Percentiles rank a stretch among this genome's conserved stretches.
Conservation (phyloP, 2,113 vertebrate genomes). For the Propithecus coquereli region DNA sequence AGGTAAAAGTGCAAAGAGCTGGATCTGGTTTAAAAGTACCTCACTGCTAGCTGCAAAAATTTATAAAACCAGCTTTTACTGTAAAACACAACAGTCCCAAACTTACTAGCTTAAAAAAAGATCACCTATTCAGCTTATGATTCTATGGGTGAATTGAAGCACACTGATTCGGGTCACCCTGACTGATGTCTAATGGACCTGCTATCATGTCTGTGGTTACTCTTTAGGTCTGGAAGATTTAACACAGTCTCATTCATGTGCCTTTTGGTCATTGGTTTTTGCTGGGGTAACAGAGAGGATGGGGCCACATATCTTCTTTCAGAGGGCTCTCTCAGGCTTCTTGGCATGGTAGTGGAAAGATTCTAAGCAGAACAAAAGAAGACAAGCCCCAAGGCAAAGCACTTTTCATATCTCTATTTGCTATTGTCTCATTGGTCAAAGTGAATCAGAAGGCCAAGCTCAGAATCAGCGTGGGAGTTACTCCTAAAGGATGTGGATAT, state of each 20-base stretch:
- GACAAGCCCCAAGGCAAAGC: neutral
- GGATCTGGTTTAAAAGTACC: neutral
- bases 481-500: no score
- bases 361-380: neutral
- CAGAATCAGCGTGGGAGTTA: neutral
- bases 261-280: rapidly evolving
- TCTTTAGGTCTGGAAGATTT: neutral
- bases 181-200: neutral
- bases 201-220: neutral
- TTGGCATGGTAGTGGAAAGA: neutral
- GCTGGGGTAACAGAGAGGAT: neutral
- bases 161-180: neutral
- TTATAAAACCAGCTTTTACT: neutral
- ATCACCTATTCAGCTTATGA: neutral
- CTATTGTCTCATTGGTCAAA: neutral
- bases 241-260: rapidly evolving
- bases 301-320: neutral
- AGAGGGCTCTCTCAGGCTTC: neutral
- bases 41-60: neutral
- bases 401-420: neutral
- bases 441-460: neutral
- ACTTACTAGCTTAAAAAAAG: neutral
- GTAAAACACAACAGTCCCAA: neutral
- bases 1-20: neutral
- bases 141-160: neutral